Evolutionary conservation across 2,113 vertebrate species (phyloP).

Genomic region (Gavialis gangeticus): DNA sequence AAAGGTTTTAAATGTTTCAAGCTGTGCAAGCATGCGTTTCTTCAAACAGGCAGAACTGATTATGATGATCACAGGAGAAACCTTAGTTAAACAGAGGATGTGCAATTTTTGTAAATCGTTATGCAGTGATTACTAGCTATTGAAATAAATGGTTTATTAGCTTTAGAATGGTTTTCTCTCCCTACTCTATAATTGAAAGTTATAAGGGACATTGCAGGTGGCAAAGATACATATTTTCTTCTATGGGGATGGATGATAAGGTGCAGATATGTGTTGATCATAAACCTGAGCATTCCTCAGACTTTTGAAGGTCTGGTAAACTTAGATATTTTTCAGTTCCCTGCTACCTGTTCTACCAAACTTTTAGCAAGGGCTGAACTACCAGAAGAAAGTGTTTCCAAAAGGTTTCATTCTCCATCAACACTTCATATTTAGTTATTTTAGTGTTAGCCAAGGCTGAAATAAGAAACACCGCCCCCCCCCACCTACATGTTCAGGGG

Average conservation of each 20-base stretch:
- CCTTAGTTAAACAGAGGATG: conserved; percentile 67
- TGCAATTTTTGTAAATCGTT: conserved; percentile 69
- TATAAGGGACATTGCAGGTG: conserved; percentile 16
- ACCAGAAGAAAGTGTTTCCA: neutral
- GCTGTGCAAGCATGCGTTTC: conserved; percentile 73
- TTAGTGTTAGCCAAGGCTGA: neutral
- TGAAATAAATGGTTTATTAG: conserved; percentile 69
- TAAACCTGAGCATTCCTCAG: neutral
- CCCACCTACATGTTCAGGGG: neutral
- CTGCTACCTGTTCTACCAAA: neutral
- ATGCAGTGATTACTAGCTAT: conserved; percentile 45
- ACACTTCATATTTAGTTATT: neutral
- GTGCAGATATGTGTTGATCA: conserved; percentile 24
- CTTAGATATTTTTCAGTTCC: neutral
- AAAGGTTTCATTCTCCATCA: neutral
- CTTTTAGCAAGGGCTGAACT: neutral
- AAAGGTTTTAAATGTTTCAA: conserved; percentile 80
- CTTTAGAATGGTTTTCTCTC: conserved; percentile 36
- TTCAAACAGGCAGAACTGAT: conserved; percentile 72
- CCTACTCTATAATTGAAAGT: conserved; percentile 7
- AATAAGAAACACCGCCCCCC: neutral
- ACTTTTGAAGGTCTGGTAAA: conserved; percentile 30
- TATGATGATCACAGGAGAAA: conserved; percentile 68
- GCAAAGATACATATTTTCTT: neutral
- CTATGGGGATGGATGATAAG: neutral